These are phyloP conservation scores for Semotilus atromaculatus DNA, from an alignment of 2,797 vertebrate species.

Conservation along the genomic window DNA sequence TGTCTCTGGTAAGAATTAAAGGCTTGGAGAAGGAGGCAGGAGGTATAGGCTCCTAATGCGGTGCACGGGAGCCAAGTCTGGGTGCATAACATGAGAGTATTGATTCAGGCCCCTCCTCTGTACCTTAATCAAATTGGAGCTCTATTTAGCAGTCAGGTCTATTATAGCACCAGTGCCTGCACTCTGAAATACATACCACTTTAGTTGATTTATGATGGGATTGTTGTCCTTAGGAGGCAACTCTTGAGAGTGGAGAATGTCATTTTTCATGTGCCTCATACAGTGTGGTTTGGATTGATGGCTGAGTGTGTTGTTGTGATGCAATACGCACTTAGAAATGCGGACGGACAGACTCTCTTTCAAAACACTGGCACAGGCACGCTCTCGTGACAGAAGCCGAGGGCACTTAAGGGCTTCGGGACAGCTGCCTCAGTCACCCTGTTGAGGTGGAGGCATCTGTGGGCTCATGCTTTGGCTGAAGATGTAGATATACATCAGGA, in stretches of 20 bases:
- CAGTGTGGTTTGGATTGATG: conserved; percentile 47
- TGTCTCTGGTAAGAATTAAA: conserved; percentile 51
- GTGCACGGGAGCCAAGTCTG: conserved; percentile 48
- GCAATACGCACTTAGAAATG: conserved; percentile 36
- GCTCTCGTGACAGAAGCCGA: conserved; percentile 48
- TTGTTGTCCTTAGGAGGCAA: conserved; percentile 49
- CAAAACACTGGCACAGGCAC: neutral
- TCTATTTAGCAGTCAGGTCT: conserved; percentile 65
- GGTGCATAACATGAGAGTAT: conserved; percentile 59
- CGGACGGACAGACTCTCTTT: neutral
- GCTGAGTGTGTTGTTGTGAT: conserved; percentile 15
- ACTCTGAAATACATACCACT: conserved; percentile 60
- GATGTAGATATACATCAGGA: conserved; percentile 35
- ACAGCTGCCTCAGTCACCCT: conserved; percentile 53
- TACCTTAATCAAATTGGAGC: conserved; percentile 62
- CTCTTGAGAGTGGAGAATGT: conserved; percentile 48
- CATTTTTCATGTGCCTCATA: conserved; percentile 50
- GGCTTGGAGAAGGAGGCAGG: conserved; percentile 23
- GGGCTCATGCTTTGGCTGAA: conserved; percentile 51
- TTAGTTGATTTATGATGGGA: conserved; percentile 60
- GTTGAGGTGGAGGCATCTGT: conserved; percentile 47
- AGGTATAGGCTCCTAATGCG: conserved; percentile 40
- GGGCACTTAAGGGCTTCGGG: conserved; percentile 55
- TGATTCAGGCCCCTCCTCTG: conserved; percentile 56
- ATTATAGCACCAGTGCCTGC: conserved; percentile 55